phyloP scores from a whole-genome alignment of 2,113 vertebrate species.

The Psittacula cyanocephala region DNA sequence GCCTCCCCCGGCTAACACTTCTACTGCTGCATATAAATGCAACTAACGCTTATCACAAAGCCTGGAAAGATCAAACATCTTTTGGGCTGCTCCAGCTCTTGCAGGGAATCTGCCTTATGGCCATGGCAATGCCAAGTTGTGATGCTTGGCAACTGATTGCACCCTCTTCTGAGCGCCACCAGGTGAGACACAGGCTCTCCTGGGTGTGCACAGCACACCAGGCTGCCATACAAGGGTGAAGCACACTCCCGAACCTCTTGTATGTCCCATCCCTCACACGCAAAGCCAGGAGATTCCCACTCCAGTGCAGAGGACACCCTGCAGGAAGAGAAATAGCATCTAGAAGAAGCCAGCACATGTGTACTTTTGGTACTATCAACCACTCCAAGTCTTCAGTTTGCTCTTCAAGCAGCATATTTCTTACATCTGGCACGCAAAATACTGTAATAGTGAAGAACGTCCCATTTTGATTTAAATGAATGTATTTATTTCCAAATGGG shows the following conservation, averaged over 20 bases:
- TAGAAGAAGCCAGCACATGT: not conserved
- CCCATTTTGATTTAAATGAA: constrained; percentile 70
- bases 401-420: constrained; percentile 25
- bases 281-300: not conserved
- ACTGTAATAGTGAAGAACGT: constrained; percentile 23
- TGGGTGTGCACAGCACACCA: not conserved
- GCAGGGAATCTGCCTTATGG: not conserved
- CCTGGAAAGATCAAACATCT: not conserved
- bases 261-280: not conserved
- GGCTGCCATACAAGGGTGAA: not conserved
- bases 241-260: not conserved
- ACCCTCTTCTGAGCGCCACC: not conserved
- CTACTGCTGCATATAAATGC: not conserved
- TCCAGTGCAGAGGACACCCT: not conserved
- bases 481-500: constrained; percentile 61
- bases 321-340: not conserved
- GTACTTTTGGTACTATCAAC: not conserved
- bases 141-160: not conserved
- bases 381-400: not conserved
- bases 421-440: constrained; percentile 60
- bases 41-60: not conserved
- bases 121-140: not conserved
- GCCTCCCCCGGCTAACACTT: not conserved
- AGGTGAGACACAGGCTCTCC: not conserved
- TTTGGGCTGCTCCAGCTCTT: not conserved